Evolutionary conservation across 2,797 vertebrate genomes (phyloP).

Genomic region (Lepidocolaptes lacrymiger): DNA sequence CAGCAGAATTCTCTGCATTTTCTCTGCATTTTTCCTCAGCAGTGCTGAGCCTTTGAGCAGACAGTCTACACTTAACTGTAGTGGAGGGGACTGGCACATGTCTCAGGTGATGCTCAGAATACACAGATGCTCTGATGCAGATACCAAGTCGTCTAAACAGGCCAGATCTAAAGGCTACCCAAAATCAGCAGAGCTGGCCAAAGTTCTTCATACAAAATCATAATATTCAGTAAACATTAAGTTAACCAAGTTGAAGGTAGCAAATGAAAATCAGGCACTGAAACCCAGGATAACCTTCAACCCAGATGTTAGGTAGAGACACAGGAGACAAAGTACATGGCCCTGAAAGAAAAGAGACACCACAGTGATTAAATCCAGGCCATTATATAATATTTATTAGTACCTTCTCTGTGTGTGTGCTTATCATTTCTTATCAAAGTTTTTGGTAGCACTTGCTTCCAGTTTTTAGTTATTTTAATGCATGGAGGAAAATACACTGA

Average conservation of each 20-base stretch:
- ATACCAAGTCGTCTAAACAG: not conserved
- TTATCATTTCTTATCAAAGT: not conserved
- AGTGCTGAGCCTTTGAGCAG: not conserved
- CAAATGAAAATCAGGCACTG: not conserved
- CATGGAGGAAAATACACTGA: not conserved
- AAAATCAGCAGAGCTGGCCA: not conserved
- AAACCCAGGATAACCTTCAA: not conserved
- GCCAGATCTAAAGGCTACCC: not conserved
- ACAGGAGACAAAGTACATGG: not conserved
- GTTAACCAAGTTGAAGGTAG: not conserved
- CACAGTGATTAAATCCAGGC: not conserved
- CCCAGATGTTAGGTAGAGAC: rapidly evolving
- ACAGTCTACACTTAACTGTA: not conserved
- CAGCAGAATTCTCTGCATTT: not conserved
- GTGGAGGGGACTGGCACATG: not conserved
- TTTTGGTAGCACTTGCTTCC: not conserved
- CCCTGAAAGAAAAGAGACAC: not conserved
- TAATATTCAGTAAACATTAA: not conserved
- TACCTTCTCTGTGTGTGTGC: not conserved
- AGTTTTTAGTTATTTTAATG: not conserved
- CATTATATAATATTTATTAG: not conserved
- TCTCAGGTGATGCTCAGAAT: not conserved
- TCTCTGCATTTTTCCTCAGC: not conserved
- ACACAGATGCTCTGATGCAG: not conserved
- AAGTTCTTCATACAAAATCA: not conserved